Percentiles rank a stretch among this genome's conserved stretches.
These are phyloP conservation scores for Leptobrachium leishanense DNA, from an alignment of 2,113 vertebrate genomes.

Conservation along the genomic window DNA sequence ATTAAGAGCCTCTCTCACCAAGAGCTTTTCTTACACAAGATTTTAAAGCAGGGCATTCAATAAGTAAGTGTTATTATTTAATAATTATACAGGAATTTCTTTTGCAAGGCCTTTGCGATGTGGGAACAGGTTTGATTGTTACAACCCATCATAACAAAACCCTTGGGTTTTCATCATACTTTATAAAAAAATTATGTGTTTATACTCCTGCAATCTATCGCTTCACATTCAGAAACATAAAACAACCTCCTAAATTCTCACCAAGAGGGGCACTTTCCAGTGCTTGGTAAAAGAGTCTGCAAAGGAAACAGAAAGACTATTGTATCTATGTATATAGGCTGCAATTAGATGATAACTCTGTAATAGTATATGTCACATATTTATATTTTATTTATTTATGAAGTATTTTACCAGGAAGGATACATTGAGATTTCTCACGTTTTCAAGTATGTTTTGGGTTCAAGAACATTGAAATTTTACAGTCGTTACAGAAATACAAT, in stretches of 20 bases:
- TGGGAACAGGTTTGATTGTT: slow-evolving; percentile 62
- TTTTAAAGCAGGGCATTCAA: slow-evolving; percentile 71
- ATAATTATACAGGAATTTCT: slow-evolving; percentile 75
- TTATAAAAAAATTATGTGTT: slow-evolving; percentile 61
- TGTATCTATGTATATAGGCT: too few relatives aligned
- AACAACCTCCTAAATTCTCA: slow-evolving; percentile 54
- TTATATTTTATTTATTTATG: too few relatives aligned
- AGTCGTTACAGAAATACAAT: too few relatives aligned
- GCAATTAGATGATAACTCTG: too few relatives aligned
- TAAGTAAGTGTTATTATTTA: slow-evolving; percentile 83
- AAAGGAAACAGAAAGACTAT: slow-evolving; percentile 9
- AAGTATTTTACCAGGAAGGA: too few relatives aligned
- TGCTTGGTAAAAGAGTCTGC: not conserved
- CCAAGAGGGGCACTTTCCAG: slow-evolving; percentile 52
- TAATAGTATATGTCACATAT: too few relatives aligned
- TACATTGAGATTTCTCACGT: too few relatives aligned
- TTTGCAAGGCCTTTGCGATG: slow-evolving; percentile 64
- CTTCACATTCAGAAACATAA: slow-evolving; percentile 58
- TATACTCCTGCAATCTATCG: slow-evolving; percentile 52
- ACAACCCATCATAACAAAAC: slow-evolving; percentile 62
- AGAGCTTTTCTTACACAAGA: slow-evolving; percentile 72
- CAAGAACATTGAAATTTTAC: too few relatives aligned
- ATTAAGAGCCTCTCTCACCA: slow-evolving; percentile 76
- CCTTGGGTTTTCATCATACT: slow-evolving; percentile 61
- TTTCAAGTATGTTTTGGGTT: too few relatives aligned